Evolutionary conservation across 2,888 invertebrate genomes (phyloP).

Genomic region (Rhaphigaster nebulosa): DNA sequence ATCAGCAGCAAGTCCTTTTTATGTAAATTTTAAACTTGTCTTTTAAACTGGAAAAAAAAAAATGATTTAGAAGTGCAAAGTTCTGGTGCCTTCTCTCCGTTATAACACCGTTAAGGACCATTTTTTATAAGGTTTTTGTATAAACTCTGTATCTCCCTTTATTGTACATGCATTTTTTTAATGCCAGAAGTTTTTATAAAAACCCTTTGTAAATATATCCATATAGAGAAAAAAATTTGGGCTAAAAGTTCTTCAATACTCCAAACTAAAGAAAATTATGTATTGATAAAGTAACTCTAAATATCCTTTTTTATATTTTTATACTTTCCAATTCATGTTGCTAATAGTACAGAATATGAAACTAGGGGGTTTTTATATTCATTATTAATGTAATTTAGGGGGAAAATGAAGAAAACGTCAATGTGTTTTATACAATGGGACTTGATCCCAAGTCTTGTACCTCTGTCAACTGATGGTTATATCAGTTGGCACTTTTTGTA

Average conservation of each 20-base stretch:
- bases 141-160: slow-evolving; percentile 36
- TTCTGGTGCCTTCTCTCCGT: slow-evolving; percentile 53
- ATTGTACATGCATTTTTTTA: slow-evolving; percentile 54
- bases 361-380: slow-evolving; percentile 39
- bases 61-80: slow-evolving; percentile 54
- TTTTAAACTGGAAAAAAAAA: background rate
- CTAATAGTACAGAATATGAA: slow-evolving; percentile 27
- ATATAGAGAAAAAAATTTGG: background rate
- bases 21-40: background rate
- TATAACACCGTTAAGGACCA: slow-evolving; percentile 54
- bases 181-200: background rate
- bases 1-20: background rate
- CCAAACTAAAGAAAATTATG: slow-evolving; percentile 23
- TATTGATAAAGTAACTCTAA: background rate
- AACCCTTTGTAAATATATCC: slow-evolving; percentile 41
- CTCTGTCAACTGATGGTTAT: slow-evolving; percentile 24
- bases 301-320: slow-evolving; percentile 50
- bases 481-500: slow-evolving; percentile 48
- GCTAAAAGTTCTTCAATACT: slow-evolving; percentile 11
- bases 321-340: slow-evolving; percentile 46
- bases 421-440: slow-evolving; percentile 46
- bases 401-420: background rate
- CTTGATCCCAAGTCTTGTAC: slow-evolving; percentile 48
- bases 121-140: slow-evolving; percentile 48
- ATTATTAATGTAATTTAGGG: slow-evolving; percentile 39